Evolutionary conservation across 2,113 vertebrate species (phyloP), one percentile per base, ranked within the genome.

Genomic region (Hirundichthys speculiger): DNA sequence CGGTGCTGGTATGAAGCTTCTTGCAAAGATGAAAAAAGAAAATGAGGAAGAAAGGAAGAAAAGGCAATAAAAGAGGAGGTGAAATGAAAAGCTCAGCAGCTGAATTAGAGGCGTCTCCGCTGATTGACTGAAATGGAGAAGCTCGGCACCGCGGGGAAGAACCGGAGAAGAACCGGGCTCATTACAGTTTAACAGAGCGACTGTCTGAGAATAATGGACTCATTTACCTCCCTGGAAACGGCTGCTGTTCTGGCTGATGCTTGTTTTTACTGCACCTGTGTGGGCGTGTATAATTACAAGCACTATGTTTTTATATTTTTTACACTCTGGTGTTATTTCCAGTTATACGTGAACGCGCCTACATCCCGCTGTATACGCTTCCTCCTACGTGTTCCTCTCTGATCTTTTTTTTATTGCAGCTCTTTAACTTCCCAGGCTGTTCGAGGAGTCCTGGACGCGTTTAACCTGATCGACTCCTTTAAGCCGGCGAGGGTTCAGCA

Each of bases 161-260:
- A 75, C 79, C 82, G 52, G 47, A 82, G 79, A 87, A 3, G 54
- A 73, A 84, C 56, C 53, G 22, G 15, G 14, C 70, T 75, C 76
- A 80, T 85, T 88, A 80, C 69, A 71, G 58, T 86, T 76, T 83
- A 86, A 87, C 75, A 69, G 77, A 78, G 69, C 64, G 39, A 27
- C 68, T 62, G 67, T 78, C 62, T 70, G 46, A 56, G 45, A 34
- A 56, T 84, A 87, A 86, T 79, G 58, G 70, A 79, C 45, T 80
- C 56, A 84, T 83, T 86, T 68, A 85, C 64, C 70, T 80, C 50
- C 69, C 62, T 60, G 69, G 43, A 67, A 79, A 74, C 52, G 63
- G 52, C 63, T 41, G 46, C 71, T 57, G 40, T 55, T 79, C 46
- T 49, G 16, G 53, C 46, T 46, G 54, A 54, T 24, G 3, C 43